Percentiles rank a stretch among this genome's conserved stretches.
phyloP scores from a whole-genome alignment of 2,113 vertebrate genomes.

The Guaruba guarouba region DNA sequence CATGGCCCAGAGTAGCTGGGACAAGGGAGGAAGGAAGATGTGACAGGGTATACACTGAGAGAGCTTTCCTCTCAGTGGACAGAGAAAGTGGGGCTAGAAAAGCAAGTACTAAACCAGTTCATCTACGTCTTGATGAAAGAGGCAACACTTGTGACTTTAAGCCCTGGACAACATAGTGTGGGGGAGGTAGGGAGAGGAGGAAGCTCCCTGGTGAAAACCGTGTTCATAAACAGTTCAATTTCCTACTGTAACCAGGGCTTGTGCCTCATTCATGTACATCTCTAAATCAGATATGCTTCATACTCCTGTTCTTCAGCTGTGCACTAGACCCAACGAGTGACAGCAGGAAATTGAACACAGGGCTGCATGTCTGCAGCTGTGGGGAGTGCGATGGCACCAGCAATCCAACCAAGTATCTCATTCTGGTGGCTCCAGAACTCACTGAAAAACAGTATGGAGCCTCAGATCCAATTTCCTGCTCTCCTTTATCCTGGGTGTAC shows the following conservation, averaged over 20 bases:
- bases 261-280: not conserved
- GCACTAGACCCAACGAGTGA: not conserved
- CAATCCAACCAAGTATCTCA: not conserved
- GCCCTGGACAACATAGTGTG: not conserved
- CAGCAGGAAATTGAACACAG: constrained; percentile 62
- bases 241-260: constrained; percentile 2
- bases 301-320: not conserved
- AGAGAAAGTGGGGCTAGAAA: not conserved
- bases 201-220: not conserved
- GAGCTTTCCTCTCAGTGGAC: not conserved
- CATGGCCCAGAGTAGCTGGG: not conserved
- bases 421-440: constrained; percentile 18
- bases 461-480: constrained; percentile 63
- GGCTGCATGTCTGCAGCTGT: not conserved
- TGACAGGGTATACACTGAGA: not conserved
- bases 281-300: constrained; percentile 46
- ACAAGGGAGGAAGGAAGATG: not conserved
- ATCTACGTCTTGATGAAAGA: not conserved
- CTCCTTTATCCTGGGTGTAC: constrained; percentile 15
- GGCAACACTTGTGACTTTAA: not conserved
- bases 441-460: not conserved
- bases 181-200: not conserved
- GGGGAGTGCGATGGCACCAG: not conserved
- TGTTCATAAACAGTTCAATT: constrained; percentile 25
- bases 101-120: not conserved